A percentile compares a stretch with the other conserved stretches of the same genome.
phyloP scores from a whole-genome alignment of 2,113 vertebrate genomes.

The Thomomys bottae region DNA sequence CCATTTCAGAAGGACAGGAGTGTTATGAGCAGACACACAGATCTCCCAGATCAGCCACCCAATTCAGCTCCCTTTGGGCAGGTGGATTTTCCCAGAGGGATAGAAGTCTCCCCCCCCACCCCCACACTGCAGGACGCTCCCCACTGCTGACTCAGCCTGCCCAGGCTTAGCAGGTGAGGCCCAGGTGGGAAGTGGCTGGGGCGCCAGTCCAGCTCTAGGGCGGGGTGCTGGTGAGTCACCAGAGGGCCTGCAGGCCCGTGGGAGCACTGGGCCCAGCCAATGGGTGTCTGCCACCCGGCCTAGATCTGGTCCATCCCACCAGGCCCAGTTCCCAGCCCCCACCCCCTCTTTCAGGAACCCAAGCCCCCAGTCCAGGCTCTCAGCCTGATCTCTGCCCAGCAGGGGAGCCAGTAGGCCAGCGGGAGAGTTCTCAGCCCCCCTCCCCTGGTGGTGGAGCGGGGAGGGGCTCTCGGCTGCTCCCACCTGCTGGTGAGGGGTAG shows the following conservation, averaged over 20 bases:
- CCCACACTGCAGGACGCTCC: background rate
- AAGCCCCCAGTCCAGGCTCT: background rate
- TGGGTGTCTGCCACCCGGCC: slow-evolving; percentile 60
- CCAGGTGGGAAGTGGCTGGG: slow-evolving; percentile 40
- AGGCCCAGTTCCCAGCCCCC: background rate
- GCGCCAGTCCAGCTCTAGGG: slow-evolving; percentile 3
- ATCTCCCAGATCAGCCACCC: background rate
- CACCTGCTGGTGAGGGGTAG: background rate
- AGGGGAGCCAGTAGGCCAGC: background rate
- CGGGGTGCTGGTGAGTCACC: slow-evolving; percentile 59
- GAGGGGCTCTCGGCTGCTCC: background rate
- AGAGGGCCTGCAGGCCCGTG: slow-evolving; percentile 28
- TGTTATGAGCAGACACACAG: background rate
- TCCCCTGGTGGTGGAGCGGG: background rate
- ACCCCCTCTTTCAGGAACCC: fast-evolving
- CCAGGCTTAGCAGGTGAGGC: slow-evolving; percentile 53
- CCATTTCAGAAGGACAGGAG: background rate
- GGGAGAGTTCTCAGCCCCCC: background rate
- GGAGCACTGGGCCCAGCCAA: slow-evolving; percentile 72
- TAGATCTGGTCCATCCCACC: background rate
- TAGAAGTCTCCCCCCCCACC: background rate
- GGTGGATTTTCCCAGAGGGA: background rate
- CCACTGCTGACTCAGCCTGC: slow-evolving; percentile 76
- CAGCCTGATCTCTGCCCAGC: fast-evolving
- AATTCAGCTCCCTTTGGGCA: background rate